Evolutionary conservation across 2,113 vertebrate genomes (phyloP).

Genomic region (Callospermophilus lateralis): DNA sequence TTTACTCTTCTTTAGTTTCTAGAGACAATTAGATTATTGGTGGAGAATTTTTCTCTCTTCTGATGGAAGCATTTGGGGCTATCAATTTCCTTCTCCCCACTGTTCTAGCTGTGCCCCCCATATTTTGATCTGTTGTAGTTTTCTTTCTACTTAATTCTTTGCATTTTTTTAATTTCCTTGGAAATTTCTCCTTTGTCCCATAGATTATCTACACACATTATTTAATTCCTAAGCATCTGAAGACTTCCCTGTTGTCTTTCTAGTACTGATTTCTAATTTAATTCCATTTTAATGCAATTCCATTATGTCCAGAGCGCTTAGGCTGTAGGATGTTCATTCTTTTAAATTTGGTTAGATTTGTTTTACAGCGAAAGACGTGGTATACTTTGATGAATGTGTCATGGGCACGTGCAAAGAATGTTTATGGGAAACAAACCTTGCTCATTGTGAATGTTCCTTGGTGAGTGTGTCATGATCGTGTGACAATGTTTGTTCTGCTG

Average conservation of each 20-base stretch:
- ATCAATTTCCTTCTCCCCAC: not conserved
- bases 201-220: not conserved
- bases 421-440: no score
- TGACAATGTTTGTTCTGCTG: not conserved
- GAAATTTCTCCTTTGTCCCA: not conserved
- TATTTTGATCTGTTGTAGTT: not conserved
- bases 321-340: not conserved
- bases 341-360: conserved; percentile 15
- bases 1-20: not conserved
- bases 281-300: conserved; percentile 12
- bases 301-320: not conserved
- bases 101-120: not conserved
- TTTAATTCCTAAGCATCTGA: conserved; percentile 32
- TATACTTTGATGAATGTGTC: not conserved
- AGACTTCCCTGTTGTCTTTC: conserved; percentile 35
- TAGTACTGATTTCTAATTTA: not conserved
- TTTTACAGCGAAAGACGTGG: not conserved
- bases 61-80: not conserved
- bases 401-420: no score
- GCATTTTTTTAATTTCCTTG: conserved; percentile 8
- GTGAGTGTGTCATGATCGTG: not conserved
- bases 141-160: not conserved
- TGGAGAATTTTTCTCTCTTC: not conserved
- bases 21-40: not conserved
- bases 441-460: no score